These are phyloP conservation scores for Chelon labrosus DNA, from an alignment of 2,797 vertebrate genomes.

Conservation along the genomic window DNA sequence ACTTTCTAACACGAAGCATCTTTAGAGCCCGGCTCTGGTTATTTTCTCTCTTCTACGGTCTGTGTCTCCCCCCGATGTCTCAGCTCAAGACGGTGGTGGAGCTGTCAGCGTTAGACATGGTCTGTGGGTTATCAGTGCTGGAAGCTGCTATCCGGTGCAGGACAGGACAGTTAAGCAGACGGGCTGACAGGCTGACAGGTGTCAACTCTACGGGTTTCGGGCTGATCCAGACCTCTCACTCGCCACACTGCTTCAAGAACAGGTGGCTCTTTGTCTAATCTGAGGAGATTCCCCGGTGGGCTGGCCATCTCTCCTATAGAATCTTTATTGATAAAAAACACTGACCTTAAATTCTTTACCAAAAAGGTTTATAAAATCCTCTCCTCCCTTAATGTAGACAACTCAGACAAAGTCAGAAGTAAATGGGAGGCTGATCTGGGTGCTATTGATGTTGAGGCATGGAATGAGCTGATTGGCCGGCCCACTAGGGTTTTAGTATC, in stretches of 20 bases:
- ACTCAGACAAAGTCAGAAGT: too few relatives aligned
- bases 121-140: slow-evolving; percentile 54
- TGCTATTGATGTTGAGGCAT: too few relatives aligned
- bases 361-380: too few relatives aligned
- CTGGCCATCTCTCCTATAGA: too few relatives aligned
- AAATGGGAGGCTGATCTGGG: too few relatives aligned
- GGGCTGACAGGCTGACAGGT: slow-evolving; percentile 70
- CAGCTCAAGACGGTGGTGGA: slow-evolving; percentile 3
- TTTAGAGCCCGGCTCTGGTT: neutral
- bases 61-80: slow-evolving; percentile 54
- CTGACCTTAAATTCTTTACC: too few relatives aligned
- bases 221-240: slow-evolving; percentile 58
- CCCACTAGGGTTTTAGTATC: too few relatives aligned
- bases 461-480: too few relatives aligned
- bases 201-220: slow-evolving; percentile 58
- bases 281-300: too few relatives aligned
- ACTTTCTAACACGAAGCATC: neutral
- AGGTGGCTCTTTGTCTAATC: too few relatives aligned
- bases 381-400: too few relatives aligned
- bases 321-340: too few relatives aligned
- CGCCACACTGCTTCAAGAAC: slow-evolving; percentile 52
- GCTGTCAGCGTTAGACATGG: slow-evolving; percentile 62
- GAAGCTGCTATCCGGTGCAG: slow-evolving; percentile 50
- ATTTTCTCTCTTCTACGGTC: slow-evolving; percentile 28
- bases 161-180: slow-evolving; percentile 61